Percentiles rank a stretch among this genome's conserved stretches.
These are phyloP conservation scores for Danio rerio DNA, from an alignment of 2,113 vertebrate genomes.

Conservation along the genomic window DNA sequence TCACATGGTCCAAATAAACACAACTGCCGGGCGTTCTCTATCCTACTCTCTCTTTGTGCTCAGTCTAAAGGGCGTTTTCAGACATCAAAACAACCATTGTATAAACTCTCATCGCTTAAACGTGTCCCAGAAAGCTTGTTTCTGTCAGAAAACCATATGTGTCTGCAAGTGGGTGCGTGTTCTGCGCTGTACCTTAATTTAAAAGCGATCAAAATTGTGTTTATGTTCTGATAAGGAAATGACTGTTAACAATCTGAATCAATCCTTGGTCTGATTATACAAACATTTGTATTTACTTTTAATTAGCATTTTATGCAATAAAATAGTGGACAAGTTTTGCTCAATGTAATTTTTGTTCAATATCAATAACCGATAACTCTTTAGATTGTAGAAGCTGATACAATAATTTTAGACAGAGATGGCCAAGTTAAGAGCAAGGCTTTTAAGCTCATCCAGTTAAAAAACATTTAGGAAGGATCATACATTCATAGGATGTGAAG, in stretches of 20 bases:
- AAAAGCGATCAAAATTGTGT: constrained; percentile 6
- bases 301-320: background rate
- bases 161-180: constrained; percentile 25
- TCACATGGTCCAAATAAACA: constrained; percentile 51
- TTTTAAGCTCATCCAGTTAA: too few species aligned
- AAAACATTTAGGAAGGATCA: too few species aligned
- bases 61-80: constrained; percentile 52
- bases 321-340: background rate
- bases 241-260: background rate
- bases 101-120: constrained; percentile 26
- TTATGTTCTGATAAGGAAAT: background rate
- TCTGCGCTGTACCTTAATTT: background rate
- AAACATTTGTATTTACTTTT: background rate
- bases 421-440: too few species aligned
- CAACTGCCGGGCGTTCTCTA: constrained; percentile 23
- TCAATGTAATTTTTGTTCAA: too few species aligned
- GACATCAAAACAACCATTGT: constrained; percentile 59
- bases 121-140: constrained; percentile 2
- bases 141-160: background rate
- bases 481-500: too few species aligned
- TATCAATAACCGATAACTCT: too few species aligned
- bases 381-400: too few species aligned
- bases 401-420: too few species aligned
- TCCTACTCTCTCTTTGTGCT: constrained; percentile 38
- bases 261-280: background rate